These are phyloP conservation scores for Oreotragus oreotragus DNA, from an alignment of 2,113 vertebrate genomes.

Conservation along the genomic window DNA sequence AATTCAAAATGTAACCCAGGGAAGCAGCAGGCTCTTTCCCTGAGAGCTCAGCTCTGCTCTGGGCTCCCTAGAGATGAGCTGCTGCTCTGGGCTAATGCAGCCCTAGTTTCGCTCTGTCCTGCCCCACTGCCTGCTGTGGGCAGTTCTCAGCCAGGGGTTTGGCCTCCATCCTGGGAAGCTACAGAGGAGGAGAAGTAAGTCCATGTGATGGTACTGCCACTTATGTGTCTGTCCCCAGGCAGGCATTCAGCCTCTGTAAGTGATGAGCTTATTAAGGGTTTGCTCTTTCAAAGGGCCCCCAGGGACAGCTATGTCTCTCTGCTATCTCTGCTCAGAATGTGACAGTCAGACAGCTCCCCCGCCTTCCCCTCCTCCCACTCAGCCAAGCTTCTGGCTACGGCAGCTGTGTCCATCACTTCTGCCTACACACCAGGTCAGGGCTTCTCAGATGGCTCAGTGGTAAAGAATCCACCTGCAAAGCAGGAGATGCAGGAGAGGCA, in stretches of 20 bases:
- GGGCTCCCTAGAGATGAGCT: background rate
- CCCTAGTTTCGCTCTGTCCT: background rate
- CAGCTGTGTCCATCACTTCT: background rate
- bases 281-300: slow-evolving; percentile 70
- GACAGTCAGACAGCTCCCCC: background rate
- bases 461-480: background rate
- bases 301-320: slow-evolving; percentile 59
- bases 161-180: slow-evolving; percentile 11
- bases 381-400: background rate
- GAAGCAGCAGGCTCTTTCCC: background rate
- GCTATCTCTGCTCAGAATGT: slow-evolving; percentile 54
- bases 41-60: background rate
- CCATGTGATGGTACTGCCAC: slow-evolving; percentile 24
- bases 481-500: background rate
- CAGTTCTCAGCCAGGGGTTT: slow-evolving; percentile 4
- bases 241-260: slow-evolving; percentile 70
- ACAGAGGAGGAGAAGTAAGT: slow-evolving; percentile 31
- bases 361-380: background rate
- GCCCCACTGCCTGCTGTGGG: background rate
- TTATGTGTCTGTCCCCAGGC: slow-evolving; percentile 66
- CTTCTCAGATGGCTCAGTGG: background rate
- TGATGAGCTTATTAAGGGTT: slow-evolving; percentile 74
- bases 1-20: background rate
- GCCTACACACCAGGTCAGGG: background rate
- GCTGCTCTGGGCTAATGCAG: slow-evolving; percentile 23